Percentiles rank a stretch among this genome's conserved stretches.
These are phyloP conservation scores for Meiosimyza platycephala DNA, from an alignment of 2,888 invertebrate genomes.

Conservation along the genomic window DNA sequence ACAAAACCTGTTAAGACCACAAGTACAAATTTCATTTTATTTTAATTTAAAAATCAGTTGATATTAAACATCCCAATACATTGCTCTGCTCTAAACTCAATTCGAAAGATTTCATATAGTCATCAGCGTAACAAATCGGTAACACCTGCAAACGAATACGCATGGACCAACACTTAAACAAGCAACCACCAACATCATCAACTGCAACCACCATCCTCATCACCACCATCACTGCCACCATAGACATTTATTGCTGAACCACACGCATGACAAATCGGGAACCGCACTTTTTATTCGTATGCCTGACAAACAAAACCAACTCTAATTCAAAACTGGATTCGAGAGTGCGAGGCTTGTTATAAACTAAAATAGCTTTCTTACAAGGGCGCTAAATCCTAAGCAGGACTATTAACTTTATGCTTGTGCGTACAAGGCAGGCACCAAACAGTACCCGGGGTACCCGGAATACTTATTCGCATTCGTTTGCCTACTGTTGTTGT, in stretches of 20 bases:
- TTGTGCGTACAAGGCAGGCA: not conserved
- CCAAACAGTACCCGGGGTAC: not conserved
- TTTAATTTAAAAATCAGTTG: slow-evolving; percentile 33
- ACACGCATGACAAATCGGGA: slow-evolving; percentile 9
- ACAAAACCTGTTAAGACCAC: slow-evolving; percentile 50
- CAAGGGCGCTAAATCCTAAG: slow-evolving; percentile 55
- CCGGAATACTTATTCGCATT: not conserved
- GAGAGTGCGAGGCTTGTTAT: slow-evolving; percentile 22
- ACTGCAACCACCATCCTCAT: slow-evolving; percentile 18
- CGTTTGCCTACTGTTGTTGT: slow-evolving; percentile 15
- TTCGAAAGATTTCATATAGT: not conserved
- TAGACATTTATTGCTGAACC: not conserved
- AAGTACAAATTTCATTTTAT: slow-evolving; percentile 42
- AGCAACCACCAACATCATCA: slow-evolving; percentile 33
- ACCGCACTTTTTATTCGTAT: not conserved
- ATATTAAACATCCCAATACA: not conserved
- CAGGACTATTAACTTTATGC: slow-evolving; percentile 63
- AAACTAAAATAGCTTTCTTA: slow-evolving; percentile 33
- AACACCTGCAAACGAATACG: slow-evolving; percentile 42
- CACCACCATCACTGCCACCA: slow-evolving; percentile 3
- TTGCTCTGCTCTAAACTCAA: not conserved
- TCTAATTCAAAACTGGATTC: slow-evolving; percentile 12
- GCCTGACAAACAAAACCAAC: slow-evolving; percentile 12
- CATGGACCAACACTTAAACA: slow-evolving; percentile 26
- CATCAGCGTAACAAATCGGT: slow-evolving; percentile 20